Base-by-base conservation (phyloP, 2,888 invertebrate genomes). In the Chalcis sispes region DNA sequence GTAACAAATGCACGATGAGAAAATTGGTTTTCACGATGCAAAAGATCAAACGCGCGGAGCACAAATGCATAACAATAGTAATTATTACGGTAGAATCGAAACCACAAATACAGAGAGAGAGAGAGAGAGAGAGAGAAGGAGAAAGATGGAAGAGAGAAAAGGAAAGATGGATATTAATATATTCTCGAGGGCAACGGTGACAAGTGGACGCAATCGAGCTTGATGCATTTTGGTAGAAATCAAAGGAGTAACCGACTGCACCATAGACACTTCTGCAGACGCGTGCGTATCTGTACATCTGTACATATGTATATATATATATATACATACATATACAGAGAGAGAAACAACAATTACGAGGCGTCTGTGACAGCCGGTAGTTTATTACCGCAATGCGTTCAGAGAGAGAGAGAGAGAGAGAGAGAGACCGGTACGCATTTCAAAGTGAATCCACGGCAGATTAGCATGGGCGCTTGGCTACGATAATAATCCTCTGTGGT, bases 401-500 rank as follows among this genome's bases (percentile, higher is more conserved):
- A 15, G 46, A 15, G 25, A 32, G 61, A 13, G 5, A n/a, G n/a
- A n/a, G n/a, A n/a, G n/a, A n/a, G n/a, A n/a, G n/a, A n/a, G 36
- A 15, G 2, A 20, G 29, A 29, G 23, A n/a, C 15, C 40, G 58
- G 36, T 42, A 36, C 36, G 59, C 46, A 66, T 71, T 71, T 76
- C 71, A 76, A 76, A 76, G 75, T 25, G 72, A 46, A 76, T 76
- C 59, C 15, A 29, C 36, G 36, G n/a, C 48, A 58, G 66, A 76
- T 78, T 80, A 78, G 72, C 71, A 32, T 70, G 76, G 59, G 62
- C 46, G 72, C 77, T 75, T 67, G 76, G 66, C 70, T 76, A 77
- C 72, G 69, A 75, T 78, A 79, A 79, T 80, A 79, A 80, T 79
- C 72, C 76, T 71, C 70, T 54, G 69, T 61, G 65, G 40, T 58